A percentile compares a stretch with the other conserved stretches of the same genome.
Conservation (phyloP, 2,113 vertebrate species). For the Caracal caracal region DNA sequence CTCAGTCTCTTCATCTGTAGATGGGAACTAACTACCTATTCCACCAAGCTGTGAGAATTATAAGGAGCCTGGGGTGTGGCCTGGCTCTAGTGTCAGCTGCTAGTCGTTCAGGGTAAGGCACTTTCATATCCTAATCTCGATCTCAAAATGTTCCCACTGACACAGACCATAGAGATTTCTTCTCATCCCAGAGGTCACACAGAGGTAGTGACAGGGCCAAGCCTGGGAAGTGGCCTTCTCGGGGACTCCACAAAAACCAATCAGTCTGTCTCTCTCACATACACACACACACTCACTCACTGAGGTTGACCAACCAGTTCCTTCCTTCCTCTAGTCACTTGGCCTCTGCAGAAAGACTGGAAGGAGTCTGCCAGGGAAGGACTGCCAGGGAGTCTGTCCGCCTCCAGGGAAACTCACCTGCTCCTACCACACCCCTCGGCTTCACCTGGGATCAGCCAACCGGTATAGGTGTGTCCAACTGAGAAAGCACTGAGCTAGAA, state of each 20-base stretch:
- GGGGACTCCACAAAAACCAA: constrained; percentile 18
- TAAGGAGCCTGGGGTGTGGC: neutral
- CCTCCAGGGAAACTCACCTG: neutral
- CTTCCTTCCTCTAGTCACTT: neutral
- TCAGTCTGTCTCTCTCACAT: neutral
- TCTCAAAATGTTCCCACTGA: neutral
- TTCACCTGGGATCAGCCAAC: neutral
- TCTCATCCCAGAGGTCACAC: neutral
- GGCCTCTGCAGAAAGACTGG: neutral
- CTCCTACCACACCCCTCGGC: neutral
- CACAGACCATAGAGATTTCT: neutral
- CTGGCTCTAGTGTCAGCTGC: neutral
- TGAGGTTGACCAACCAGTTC: constrained; percentile 18
- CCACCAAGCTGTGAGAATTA: neutral
- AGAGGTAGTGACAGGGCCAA: neutral
- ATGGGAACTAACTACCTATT: neutral
- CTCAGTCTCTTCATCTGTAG: constrained; percentile 27
- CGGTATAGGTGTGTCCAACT: neutral
- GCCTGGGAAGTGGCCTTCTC: neutral
- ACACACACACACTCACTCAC: neutral
- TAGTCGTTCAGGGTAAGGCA: neutral
- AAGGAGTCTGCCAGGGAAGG: neutral
- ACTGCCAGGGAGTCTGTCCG: neutral
- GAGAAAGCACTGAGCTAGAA: neutral
- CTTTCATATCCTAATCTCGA: neutral